Conservation (phyloP, 2,797 vertebrate species). For the Brachyalestes nurse region DNA sequence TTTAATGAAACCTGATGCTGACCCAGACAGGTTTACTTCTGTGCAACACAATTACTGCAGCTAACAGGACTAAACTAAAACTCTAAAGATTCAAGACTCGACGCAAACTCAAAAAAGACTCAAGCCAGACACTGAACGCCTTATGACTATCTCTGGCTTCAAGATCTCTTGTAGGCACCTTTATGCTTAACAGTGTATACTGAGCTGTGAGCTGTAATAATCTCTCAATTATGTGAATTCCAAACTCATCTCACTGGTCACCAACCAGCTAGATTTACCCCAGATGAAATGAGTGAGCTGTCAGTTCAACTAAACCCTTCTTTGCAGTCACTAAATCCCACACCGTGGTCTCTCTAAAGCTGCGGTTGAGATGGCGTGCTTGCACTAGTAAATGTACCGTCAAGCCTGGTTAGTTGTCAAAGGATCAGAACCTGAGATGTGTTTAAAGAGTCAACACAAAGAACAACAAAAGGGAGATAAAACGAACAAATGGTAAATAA, state of each 20-base stretch:
- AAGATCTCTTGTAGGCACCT: no score
- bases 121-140: no score
- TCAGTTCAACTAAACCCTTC: conserved; percentile 13
- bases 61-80: no score
- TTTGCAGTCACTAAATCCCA: conserved; percentile 5
- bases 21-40: no score
- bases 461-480: conserved; percentile 50
- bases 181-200: not conserved
- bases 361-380: conserved; percentile 1
- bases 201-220: not conserved
- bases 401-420: conserved; percentile 38
- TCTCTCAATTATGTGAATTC: conserved; percentile 9
- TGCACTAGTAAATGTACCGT: conserved; percentile 28
- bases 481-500: conserved; percentile 59
- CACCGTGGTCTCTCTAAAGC: conserved; percentile 2
- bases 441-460: conserved; percentile 46
- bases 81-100: no score
- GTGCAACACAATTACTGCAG: no score
- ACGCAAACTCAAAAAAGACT: no score
- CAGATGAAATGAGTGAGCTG: conserved; percentile 27
- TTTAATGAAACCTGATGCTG: no score
- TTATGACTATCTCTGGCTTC: no score
- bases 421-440: conserved; percentile 33
- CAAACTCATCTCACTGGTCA: conserved; percentile 30
- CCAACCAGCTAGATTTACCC: conserved; percentile 29